These are phyloP conservation scores for Chaenocephalus aceratus DNA, from an alignment of 2,113 vertebrate genomes.

Conservation along the genomic window DNA sequence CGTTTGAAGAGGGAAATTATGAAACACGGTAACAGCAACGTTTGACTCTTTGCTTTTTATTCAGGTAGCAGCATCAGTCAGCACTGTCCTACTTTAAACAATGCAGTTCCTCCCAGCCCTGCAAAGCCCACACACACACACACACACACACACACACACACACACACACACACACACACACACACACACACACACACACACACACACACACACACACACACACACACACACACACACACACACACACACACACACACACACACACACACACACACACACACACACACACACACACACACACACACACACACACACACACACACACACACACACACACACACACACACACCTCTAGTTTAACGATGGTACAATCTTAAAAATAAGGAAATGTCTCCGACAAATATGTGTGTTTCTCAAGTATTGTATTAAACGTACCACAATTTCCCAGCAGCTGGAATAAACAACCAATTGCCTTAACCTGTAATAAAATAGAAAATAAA, in stretches of 20 bases:
- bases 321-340: constrained; percentile 23
- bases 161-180: constrained; percentile 37
- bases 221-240: constrained; percentile 16
- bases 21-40: not conserved
- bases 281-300: constrained; percentile 6
- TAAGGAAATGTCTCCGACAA: no score
- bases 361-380: not conserved
- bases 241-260: constrained; percentile 14
- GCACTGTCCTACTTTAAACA: constrained; percentile 60
- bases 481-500: no score
- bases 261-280: constrained; percentile 20
- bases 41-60: constrained; percentile 77
- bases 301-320: constrained; percentile 3
- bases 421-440: no score
- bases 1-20: constrained; percentile 16
- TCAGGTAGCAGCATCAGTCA: constrained; percentile 80
- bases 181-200: not conserved
- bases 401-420: no score
- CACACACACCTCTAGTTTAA: constrained; percentile 38
- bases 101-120: constrained; percentile 34
- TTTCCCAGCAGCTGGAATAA: no score
- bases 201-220: constrained; percentile 28
- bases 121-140: constrained; percentile 19
- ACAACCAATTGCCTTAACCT: no score
- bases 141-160: not conserved